Evolutionary conservation across 2,888 invertebrate species (phyloP).

Genomic region (Thecophora atra): DNA sequence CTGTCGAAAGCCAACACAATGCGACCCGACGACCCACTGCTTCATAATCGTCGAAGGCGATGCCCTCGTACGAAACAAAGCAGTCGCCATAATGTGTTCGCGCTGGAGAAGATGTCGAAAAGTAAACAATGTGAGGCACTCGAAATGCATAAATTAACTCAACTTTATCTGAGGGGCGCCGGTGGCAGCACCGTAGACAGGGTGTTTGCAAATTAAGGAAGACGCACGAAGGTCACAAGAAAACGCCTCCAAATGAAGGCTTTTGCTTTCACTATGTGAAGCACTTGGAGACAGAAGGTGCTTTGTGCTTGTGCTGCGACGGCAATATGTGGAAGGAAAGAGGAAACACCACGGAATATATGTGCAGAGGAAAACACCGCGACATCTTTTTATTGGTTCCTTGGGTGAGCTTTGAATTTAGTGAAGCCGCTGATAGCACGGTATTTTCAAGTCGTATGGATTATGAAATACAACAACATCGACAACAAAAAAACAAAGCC

Average conservation of each 20-base stretch:
- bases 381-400: neutral
- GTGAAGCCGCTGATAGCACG: neutral
- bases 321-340: neutral
- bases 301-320: neutral
- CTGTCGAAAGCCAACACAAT: too few species aligned
- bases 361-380: too few species aligned
- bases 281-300: neutral
- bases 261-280: too few species aligned
- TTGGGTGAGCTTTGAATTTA: neutral
- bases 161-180: neutral
- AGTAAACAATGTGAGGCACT: constrained; percentile 28
- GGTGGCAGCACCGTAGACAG: constrained; percentile 7
- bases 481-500: neutral
- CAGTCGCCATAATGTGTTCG: neutral
- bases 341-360: neutral
- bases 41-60: too few species aligned
- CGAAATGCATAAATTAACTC: constrained; percentile 34
- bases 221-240: neutral
- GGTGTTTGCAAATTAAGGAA: constrained; percentile 21
- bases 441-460: neutral
- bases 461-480: neutral
- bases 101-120: constrained; percentile 13
- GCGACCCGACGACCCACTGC: too few species aligned
- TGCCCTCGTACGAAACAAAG: neutral
- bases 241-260: too few species aligned